Base-by-base conservation (phyloP, 2,888 invertebrate genomes). In the Serrognathus titanus region DNA sequence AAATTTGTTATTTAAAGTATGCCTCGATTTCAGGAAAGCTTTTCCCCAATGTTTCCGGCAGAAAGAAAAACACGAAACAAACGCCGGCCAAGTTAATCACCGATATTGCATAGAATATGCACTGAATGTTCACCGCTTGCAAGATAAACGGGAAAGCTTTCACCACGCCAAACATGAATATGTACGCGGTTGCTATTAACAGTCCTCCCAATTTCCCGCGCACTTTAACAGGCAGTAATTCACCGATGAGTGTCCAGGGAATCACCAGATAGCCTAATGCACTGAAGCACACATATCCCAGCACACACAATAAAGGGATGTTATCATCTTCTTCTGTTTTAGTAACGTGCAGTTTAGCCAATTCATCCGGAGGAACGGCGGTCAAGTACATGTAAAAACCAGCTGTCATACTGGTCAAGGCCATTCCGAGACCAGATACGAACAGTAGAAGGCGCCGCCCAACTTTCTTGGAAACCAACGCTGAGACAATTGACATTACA, bases 31-130 rank as follows among this genome's bases (percentile, higher is more conserved):
- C 81, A 10, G 67, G 67, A 61, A 84, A 82, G 43, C 75, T 80
- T 71, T 81, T 83, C 1, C 83, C 81, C 20, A 82, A 71, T 1
- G 84, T 84, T 74, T 84, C 84, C 1, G 85, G 84, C 47, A 84
- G 66, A 64, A 77, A 81, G 11, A 80, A 69, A 60, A 79, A 81
- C 40, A 82, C 71, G 68, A 80, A 82, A 11, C 67, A 63, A 2
- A 80, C 75, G 8, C 79, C 78, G 1, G 76, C 35, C 4, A 81
- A 62, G 57, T 82, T 82, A 5, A 78, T 72, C 7, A 75, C 61
- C 10, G 79, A 76, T 64, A 83, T 80, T 51, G 77, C 70, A 53
- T 78, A 77, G 67, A 84, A 83, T 8, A 82, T 67, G 38, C 73
- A 71, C 40, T 78, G 73, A 1, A 79, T 72, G 36, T 76, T 76